Evolutionary conservation across 2,797 vertebrate species (phyloP).

Genomic region (Knipowitschia caucasica): DNA sequence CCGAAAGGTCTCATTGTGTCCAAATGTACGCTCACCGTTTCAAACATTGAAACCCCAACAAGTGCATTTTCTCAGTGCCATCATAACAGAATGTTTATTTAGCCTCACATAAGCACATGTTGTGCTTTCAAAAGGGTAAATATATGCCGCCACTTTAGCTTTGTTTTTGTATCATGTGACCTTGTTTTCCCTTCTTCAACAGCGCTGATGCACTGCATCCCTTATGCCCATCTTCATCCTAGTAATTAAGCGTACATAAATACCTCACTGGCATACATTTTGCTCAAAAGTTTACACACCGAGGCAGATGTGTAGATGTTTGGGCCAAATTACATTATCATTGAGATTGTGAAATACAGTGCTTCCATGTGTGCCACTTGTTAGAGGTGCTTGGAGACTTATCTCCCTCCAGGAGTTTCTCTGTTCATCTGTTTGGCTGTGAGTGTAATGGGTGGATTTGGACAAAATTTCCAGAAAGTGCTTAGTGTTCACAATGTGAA

Average conservation of each 20-base stretch:
- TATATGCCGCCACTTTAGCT: constrained; percentile 60
- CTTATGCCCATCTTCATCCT: constrained; percentile 40
- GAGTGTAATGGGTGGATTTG: too few species aligned
- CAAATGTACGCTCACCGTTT: constrained; percentile 55
- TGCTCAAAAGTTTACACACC: too few species aligned
- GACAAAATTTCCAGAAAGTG: too few species aligned
- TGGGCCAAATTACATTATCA: too few species aligned
- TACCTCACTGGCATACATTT: too few species aligned
- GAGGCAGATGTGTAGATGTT: too few species aligned
- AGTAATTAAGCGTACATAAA: constrained; percentile 48
- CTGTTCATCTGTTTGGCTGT: too few species aligned
- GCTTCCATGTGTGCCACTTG: too few species aligned
- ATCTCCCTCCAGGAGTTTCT: too few species aligned
- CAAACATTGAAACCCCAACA: constrained; percentile 58
- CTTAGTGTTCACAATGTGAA: too few species aligned
- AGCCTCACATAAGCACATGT: constrained; percentile 46
- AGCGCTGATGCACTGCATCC: constrained; percentile 27
- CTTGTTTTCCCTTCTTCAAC: constrained; percentile 47
- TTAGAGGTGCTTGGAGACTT: too few species aligned
- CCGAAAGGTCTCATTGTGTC: constrained; percentile 52
- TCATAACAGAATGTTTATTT: constrained; percentile 72
- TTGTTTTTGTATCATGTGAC: constrained; percentile 73
- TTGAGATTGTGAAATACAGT: too few species aligned
- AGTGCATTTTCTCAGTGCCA: constrained; percentile 47
- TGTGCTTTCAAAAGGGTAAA: constrained; percentile 50